These are phyloP conservation scores for Harpalus rufipes DNA, from an alignment of 2,888 invertebrate genomes.

Conservation along the genomic window DNA sequence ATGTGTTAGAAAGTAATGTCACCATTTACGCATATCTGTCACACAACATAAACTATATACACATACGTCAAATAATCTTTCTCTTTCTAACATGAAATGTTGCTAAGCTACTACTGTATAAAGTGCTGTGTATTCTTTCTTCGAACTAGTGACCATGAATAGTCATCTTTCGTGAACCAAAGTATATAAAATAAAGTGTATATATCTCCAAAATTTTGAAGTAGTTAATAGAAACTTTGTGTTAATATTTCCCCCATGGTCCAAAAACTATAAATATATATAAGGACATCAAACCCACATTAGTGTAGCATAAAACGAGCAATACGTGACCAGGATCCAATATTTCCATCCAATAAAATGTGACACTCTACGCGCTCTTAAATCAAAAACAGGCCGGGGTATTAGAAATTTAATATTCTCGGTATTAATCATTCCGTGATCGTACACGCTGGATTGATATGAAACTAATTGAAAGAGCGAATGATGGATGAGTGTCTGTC, in stretches of 20 bases:
- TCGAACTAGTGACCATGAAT: too few species aligned
- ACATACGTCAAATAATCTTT: too few species aligned
- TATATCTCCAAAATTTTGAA: too few species aligned
- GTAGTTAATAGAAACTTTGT: background rate
- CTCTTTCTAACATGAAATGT: too few species aligned
- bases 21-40: too few species aligned
- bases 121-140: too few species aligned
- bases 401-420: conserved; percentile 1
- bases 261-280: background rate
- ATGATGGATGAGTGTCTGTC: background rate
- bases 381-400: background rate
- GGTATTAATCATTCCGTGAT: conserved; percentile 2
- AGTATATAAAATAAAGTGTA: too few species aligned
- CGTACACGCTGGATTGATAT: background rate
- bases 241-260: background rate
- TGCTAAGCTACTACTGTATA: too few species aligned
- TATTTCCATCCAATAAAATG: background rate
- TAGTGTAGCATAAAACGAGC: conserved; percentile 45
- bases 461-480: background rate
- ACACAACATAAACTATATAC: too few species aligned
- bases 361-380: background rate
- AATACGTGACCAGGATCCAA: conserved; percentile 49
- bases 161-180: too few species aligned
- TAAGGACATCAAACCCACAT: conserved; percentile 56
- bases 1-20: too few species aligned